These are phyloP conservation scores for Apamea crenata DNA, from an alignment of 2,888 invertebrate genomes.

Conservation along the genomic window DNA sequence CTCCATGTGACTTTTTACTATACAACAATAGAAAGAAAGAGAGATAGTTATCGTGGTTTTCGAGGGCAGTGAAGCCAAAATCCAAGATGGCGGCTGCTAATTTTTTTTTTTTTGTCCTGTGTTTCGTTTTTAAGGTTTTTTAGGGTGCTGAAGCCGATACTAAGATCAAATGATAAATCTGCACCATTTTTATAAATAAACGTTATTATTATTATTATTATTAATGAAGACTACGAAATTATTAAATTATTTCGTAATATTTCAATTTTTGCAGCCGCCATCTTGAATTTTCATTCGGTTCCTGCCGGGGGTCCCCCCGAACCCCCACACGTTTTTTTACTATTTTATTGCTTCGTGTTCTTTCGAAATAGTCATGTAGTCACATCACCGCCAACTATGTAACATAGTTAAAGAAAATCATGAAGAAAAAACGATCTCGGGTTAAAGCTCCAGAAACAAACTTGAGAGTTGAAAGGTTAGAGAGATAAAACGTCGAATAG, in stretches of 20 bases:
- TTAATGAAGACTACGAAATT: too few relatives aligned
- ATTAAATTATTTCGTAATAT: too few relatives aligned
- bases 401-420: slow-evolving; percentile 1
- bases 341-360: not conserved
- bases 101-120: too few relatives aligned
- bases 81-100: too few relatives aligned
- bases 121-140: too few relatives aligned
- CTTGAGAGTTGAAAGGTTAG: slow-evolving; percentile 40
- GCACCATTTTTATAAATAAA: too few relatives aligned
- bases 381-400: not conserved
- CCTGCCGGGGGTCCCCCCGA: too few relatives aligned
- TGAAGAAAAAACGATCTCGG: slow-evolving; percentile 12
- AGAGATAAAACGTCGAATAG: slow-evolving; percentile 40
- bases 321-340: not conserved
- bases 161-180: too few relatives aligned
- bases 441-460: slow-evolving; percentile 26
- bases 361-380: not conserved
- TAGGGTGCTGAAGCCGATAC: too few relatives aligned
- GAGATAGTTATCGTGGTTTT: not conserved
- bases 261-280: not conserved
- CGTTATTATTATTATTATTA: too few relatives aligned
- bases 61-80: not conserved
- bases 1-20: not conserved
- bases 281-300: not conserved
- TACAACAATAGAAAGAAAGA: too few relatives aligned